Base-by-base conservation (phyloP, 1,140 invertebrate species). In the Aphis gossypii region DNA sequence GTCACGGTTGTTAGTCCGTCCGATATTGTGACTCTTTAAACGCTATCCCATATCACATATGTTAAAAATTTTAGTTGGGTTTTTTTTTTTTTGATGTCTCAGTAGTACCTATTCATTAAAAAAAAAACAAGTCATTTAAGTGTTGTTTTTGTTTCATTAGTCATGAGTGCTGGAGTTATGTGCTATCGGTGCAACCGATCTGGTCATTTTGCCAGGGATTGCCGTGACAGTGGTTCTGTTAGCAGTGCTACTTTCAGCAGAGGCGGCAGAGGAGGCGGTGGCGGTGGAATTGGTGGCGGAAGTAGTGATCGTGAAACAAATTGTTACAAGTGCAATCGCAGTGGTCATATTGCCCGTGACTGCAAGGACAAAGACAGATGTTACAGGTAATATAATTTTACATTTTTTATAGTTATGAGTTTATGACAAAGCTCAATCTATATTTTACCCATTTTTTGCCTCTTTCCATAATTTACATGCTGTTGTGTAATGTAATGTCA, bases 161-260 rank as follows among this genome's bases (percentile, higher is more conserved):
- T 83, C 54, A 93, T 89, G 92, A 82, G 91, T 82, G 84, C 96
- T 76, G 96, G 97, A 94, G 97, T 98, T 94, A 98, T 98, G 96
- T 99, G 98, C 96, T 99, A 98, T 97, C 99, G 98, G 96, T 99
- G 98, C 96, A 99, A 99, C 96, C 96, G 98, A 95, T 97, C 97
- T 95, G 98, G 98, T 84, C 98, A 99, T 95, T 98, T 98, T 95
- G 98, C 98, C 94, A 97, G 98, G 94, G 98, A 98, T 94, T 99
- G 98, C 96, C 98, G 98, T 95, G 97, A 98, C 95, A 38, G 25
- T 38, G 92, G 92, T 21, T 93, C 92, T 9, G 48, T 93, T 2
- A 93, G 51, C 48, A 93, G 92, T 41, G 92, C 92, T 0, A 93
- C 92, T 0, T 93, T 93, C 48, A 93, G 92, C 51, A 95, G 95